Evolutionary conservation across 2,797 vertebrate genomes (phyloP).

Genomic region (Phylloscopus collybita): DNA sequence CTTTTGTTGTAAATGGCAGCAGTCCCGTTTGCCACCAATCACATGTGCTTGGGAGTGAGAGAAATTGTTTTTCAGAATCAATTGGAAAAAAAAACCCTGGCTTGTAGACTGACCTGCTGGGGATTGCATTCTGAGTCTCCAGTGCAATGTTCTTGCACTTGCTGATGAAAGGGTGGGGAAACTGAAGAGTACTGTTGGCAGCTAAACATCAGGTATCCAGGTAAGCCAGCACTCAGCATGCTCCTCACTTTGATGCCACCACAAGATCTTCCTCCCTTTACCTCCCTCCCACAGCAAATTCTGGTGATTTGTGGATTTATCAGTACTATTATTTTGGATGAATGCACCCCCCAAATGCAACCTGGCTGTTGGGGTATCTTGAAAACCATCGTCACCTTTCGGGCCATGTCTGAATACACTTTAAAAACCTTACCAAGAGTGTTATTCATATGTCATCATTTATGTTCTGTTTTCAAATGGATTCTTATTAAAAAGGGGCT

Average conservation of each 20-base stretch:
- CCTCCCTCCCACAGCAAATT: not conserved
- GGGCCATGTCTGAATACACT: not conserved
- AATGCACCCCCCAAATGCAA: not conserved
- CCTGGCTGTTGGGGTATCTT: not conserved
- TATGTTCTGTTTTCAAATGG: not conserved
- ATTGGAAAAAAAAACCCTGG: not conserved
- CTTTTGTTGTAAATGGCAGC: not conserved
- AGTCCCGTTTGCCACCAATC: not conserved
- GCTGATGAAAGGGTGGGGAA: not conserved
- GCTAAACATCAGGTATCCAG: not conserved
- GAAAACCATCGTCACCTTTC: not conserved
- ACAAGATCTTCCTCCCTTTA: not conserved
- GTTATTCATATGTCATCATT: not conserved
- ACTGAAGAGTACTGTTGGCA: not conserved
- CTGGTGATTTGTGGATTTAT: not conserved
- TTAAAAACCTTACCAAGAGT: not conserved
- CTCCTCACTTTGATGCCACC: not conserved
- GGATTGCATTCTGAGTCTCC: not conserved
- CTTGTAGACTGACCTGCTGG: not conserved
- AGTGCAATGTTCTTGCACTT: not conserved
- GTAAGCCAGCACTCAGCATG: accelerated
- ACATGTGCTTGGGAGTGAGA: accelerated
- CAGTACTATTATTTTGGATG: not conserved
- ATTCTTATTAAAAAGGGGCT: not conserved
- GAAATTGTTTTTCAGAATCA: not conserved